Conservation (phyloP, 2,797 vertebrate species). For the Gymnothorax javanicus region DNA sequence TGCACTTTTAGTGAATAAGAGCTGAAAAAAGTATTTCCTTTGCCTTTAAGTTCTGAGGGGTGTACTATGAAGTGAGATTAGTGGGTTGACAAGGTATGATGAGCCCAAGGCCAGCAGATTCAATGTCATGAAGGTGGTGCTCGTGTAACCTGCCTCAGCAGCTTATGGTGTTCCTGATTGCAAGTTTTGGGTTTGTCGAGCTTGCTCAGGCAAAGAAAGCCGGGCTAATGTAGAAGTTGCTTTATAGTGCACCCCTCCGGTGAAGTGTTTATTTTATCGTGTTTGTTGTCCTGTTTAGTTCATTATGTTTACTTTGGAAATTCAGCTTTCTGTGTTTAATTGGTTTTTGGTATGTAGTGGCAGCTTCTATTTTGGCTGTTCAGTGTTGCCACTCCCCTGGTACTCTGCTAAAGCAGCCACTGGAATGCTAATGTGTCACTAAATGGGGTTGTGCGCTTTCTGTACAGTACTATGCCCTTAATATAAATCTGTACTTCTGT, state of each 20-base stretch:
- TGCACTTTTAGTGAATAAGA: too few species aligned
- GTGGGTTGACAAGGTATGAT: too few species aligned
- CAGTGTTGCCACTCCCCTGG: not conserved
- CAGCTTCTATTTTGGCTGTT: not conserved
- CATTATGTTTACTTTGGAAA: not conserved
- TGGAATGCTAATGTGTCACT: slow-evolving; percentile 28
- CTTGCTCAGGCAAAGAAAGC: too few species aligned
- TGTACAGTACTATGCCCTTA: slow-evolving; percentile 31
- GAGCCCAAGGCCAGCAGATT: too few species aligned
- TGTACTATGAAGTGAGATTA: too few species aligned
- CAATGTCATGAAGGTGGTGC: too few species aligned
- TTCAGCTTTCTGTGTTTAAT: not conserved
- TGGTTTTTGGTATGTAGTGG: not conserved
- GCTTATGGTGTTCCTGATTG: too few species aligned
- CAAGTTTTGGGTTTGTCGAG: too few species aligned
- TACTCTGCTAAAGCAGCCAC: slow-evolving; percentile 22
- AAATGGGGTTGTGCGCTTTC: slow-evolving; percentile 37
- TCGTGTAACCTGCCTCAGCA: too few species aligned
- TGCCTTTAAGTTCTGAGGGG: too few species aligned
- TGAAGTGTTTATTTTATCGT: not conserved
- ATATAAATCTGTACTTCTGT: slow-evolving; percentile 20
- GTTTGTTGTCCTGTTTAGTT: not conserved
- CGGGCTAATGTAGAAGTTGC: too few species aligned
- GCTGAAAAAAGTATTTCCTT: too few species aligned
- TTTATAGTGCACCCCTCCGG: not conserved